Percentiles rank a stretch among this genome's conserved stretches.
These are phyloP conservation scores for Heliocidaris tuberculata DNA, from an alignment of 35 echinoderm and acorn worm genomes.

Conservation along the genomic window DNA sequence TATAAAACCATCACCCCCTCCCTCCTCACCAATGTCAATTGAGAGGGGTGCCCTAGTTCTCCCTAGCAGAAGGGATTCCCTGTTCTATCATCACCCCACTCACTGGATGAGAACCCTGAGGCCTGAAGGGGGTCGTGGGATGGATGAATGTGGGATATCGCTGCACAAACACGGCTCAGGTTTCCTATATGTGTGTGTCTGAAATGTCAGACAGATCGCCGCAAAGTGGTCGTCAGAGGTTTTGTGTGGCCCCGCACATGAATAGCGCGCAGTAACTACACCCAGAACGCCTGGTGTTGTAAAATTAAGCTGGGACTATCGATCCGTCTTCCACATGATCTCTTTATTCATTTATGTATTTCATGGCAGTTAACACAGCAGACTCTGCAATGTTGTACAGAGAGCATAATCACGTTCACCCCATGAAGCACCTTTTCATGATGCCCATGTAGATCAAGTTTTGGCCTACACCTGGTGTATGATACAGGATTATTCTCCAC, in stretches of 20 bases:
- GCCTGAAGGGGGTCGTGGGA: slow-evolving; percentile 5
- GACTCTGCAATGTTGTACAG: not conserved
- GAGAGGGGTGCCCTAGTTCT: slow-evolving; percentile 14
- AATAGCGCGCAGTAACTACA: not conserved
- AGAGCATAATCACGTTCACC: not conserved
- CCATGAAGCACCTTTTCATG: not conserved
- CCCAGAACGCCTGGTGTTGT: not conserved
- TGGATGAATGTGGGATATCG: slow-evolving; percentile 21
- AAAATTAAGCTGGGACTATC: not conserved
- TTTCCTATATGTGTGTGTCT: slow-evolving; percentile 20
- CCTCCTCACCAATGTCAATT: not conserved
- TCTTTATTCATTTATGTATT: slow-evolving; percentile 19
- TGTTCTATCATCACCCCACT: not conserved
- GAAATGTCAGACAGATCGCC: not conserved
- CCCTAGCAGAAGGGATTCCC: not conserved
- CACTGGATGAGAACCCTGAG: slow-evolving; percentile 7
- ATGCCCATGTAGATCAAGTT: too few relatives aligned
- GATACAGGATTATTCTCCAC: too few relatives aligned
- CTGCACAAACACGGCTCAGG: slow-evolving; percentile 34
- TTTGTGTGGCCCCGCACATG: slow-evolving; percentile 13
- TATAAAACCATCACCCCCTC: not conserved
- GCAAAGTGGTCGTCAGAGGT: slow-evolving; percentile 14
- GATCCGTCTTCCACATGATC: not conserved
- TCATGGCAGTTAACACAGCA: not conserved
- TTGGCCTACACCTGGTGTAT: too few relatives aligned